Conservation (phyloP, 2,888 invertebrate species). For the Melinaea menophilus region DNA sequence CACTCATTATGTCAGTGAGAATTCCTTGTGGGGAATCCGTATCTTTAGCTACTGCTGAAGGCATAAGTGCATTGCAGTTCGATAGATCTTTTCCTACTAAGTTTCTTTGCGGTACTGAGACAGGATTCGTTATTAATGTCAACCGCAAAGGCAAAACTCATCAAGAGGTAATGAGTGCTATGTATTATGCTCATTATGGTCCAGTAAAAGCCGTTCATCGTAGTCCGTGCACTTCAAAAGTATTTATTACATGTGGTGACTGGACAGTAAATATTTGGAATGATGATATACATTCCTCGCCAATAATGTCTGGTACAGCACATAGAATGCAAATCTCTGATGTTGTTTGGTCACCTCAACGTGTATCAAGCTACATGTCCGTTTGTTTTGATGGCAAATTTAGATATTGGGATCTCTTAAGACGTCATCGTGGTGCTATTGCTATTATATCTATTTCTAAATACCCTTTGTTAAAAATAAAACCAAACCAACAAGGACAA, state of each 20-base stretch:
- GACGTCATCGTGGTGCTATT: conserved; percentile 82
- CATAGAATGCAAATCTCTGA: conserved; percentile 46
- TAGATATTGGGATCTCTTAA: conserved; percentile 87
- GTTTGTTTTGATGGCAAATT: conserved; percentile 79
- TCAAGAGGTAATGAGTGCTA: conserved; percentile 76
- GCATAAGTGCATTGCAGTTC: conserved; percentile 80
- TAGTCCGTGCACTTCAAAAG: conserved; percentile 81
- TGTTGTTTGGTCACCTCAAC: conserved; percentile 50
- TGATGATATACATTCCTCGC: conserved; percentile 77
- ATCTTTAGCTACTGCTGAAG: conserved; percentile 73
- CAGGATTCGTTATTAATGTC: conserved; percentile 72
- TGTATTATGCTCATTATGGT: conserved; percentile 77
- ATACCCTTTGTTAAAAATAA: conserved; percentile 76
- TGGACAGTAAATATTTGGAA: conserved; percentile 82
- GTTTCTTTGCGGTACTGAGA: conserved; percentile 57
- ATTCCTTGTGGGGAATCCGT: conserved; percentile 59
- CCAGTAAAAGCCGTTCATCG: conserved; percentile 80
- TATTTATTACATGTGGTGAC: conserved; percentile 82
- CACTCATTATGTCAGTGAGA: conserved; percentile 78
- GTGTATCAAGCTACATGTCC: conserved; percentile 59
- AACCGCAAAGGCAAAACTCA: conserved; percentile 82
- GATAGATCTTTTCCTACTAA: conserved; percentile 82
- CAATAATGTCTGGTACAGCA: conserved; percentile 47
- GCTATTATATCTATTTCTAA: conserved; percentile 78
- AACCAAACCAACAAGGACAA: conserved; percentile 80